Evolutionary conservation across 1,140 invertebrate species (phyloP).

Genomic region (Tribolium castaneum): DNA sequence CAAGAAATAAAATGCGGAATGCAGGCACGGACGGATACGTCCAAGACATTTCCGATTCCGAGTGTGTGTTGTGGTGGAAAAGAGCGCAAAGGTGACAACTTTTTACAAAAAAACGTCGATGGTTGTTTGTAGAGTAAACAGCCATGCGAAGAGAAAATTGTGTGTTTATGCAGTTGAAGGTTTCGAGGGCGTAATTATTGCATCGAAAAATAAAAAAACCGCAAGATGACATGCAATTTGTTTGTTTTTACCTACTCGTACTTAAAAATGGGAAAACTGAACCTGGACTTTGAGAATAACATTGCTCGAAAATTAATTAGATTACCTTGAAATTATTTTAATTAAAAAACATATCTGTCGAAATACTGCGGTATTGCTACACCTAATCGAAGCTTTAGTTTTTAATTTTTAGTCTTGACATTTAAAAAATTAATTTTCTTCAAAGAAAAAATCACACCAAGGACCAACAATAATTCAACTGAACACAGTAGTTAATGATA

Average conservation of each 20-base stretch:
- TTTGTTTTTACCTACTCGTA: background rate
- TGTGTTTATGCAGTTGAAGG: constrained; percentile 18
- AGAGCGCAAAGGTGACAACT: background rate
- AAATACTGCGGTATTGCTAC: background rate
- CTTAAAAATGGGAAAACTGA: background rate
- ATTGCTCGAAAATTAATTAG: background rate
- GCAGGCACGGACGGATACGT: constrained; percentile 9
- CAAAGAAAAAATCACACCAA: background rate
- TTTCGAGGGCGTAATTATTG: constrained; percentile 21
- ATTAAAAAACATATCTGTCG: background rate
- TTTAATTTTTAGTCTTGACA: background rate
- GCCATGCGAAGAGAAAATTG: background rate
- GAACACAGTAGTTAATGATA: too few relatives aligned
- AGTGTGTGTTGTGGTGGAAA: background rate
- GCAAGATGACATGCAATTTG: background rate
- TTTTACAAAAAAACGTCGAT: background rate
- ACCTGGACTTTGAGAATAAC: too few relatives aligned
- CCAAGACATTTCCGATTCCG: background rate
- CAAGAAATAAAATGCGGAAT: constrained; percentile 40
- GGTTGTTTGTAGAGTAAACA: background rate
- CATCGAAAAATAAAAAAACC: background rate
- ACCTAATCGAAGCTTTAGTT: background rate
- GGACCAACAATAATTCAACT: background rate
- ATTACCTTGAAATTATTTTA: constrained; percentile 17
- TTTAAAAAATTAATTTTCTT: background rate